Evolutionary conservation across 2,888 invertebrate genomes (phyloP), one percentile per base, ranked within the genome.

Genomic region (Iphiclides podalirius): DNA sequence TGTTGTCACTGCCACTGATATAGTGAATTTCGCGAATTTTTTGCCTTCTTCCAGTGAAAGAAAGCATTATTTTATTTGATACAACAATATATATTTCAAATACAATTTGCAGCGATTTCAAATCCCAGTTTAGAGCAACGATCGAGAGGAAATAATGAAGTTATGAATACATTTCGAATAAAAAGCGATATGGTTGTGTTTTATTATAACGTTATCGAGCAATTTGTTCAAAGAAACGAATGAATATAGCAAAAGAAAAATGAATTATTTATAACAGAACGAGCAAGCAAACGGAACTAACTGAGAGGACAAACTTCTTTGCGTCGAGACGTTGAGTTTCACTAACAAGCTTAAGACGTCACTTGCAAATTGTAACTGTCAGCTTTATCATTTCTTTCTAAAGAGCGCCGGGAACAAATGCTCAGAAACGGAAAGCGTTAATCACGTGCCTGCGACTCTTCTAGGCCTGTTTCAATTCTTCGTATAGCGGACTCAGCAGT

Each of bases 401-500:
- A 55, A 57, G 51, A 52, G 48, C 37, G 54, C 49, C 52, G 31
- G 33, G 23, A 9, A 38, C 39, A 39, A 45, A 55, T 38, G 57
- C 50, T 41, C 39, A 52, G 45, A 53, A 57, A 55, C 57, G 53
- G 55, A 58, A 53, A 52, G 54, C 55, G 58, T 59, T 60, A 58
- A 60, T 61, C 57, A 52, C 51, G 28, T 46, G 28, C 46, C 47
- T 37, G 43, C 38, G 52, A 43, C 52, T 53, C 54, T 62, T 60
- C 64, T 56, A 59, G 60, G 45, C 48, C 56, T 45, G 55, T 57
- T 64, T 64, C 59, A 58, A 54, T 52, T 58, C 54, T 43, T 40
- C 37, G 44, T 53, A 33, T 53, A 49, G 40, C 40, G 28, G 50
- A 68, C 77, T 71, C 55, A 75, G 77, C 73, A 70, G 79, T 78